These are phyloP conservation scores for Gallinago solitaria DNA, from an alignment of 2,797 vertebrate genomes.

Conservation along the genomic window DNA sequence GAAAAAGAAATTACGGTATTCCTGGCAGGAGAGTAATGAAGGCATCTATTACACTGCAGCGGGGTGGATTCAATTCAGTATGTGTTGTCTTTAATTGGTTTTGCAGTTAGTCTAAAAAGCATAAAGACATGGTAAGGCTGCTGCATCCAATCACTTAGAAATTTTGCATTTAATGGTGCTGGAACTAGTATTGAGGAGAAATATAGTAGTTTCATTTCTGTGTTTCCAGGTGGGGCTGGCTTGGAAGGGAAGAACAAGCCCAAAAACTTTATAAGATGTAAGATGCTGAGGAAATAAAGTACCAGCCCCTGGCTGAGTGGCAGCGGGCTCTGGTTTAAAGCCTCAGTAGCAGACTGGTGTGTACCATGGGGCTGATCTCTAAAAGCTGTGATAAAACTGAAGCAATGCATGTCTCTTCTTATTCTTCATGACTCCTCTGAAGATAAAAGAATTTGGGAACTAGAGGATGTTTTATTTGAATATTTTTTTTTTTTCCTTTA, in stretches of 20 bases:
- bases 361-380: background rate
- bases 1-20: background rate
- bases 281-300: background rate
- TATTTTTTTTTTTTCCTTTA: background rate
- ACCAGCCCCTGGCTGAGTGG: background rate
- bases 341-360: fast-evolving
- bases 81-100: background rate
- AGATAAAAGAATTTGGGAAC: background rate
- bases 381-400: background rate
- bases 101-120: background rate
- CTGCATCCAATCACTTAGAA: background rate
- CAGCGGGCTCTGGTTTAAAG: background rate
- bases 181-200: background rate
- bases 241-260: background rate
- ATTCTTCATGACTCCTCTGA: background rate
- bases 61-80: background rate
- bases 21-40: background rate
- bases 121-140: background rate
- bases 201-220: background rate
- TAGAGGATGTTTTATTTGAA: background rate
- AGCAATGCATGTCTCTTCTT: background rate
- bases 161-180: background rate
- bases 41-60: background rate
- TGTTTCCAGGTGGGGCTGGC: background rate
- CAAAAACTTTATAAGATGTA: background rate